Conservation (phyloP, 2,888 invertebrate species). For the Dolichomitus sp. region DNA sequence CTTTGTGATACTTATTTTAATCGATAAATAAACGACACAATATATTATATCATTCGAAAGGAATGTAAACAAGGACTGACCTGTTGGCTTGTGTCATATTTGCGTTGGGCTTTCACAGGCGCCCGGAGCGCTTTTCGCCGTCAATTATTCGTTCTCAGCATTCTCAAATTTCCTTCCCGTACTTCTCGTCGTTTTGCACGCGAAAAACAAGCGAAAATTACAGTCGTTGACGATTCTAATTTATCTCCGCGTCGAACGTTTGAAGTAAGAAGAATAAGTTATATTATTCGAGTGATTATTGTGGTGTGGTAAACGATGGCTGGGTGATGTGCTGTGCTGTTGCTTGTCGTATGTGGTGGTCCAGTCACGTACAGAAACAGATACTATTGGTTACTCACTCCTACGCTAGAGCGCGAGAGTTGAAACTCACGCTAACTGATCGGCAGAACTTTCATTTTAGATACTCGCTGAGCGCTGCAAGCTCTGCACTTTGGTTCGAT, state of each 20-base stretch:
- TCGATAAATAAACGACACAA: neutral
- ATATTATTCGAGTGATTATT: neutral
- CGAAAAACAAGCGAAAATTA: neutral
- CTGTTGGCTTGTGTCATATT: conserved; percentile 83
- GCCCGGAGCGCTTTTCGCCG: conserved; percentile 55
- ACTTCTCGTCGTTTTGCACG: neutral
- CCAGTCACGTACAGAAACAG: conserved; percentile 43
- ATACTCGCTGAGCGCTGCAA: neutral
- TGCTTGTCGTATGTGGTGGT: conserved; percentile 15
- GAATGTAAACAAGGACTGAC: conserved; percentile 78
- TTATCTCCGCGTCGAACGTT: neutral
- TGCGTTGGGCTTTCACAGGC: conserved; percentile 29
- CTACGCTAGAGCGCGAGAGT: conserved; percentile 4
- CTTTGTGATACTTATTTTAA: conserved; percentile 1
- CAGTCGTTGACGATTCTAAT: neutral
- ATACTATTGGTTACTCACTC: conserved; percentile 26
- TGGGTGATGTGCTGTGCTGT: conserved; percentile 16
- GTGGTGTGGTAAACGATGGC: conserved; percentile 29
- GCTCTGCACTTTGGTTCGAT: neutral
- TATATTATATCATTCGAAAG: conserved; percentile 56
- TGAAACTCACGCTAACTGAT: conserved; percentile 47
- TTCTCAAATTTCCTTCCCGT: conserved; percentile 19
- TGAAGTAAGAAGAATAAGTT: neutral
- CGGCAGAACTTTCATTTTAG: conserved; percentile 49
- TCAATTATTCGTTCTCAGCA: conserved; percentile 58